Conservation (phyloP, 2,888 invertebrate genomes). For the Drosophila subquinaria region DNA sequence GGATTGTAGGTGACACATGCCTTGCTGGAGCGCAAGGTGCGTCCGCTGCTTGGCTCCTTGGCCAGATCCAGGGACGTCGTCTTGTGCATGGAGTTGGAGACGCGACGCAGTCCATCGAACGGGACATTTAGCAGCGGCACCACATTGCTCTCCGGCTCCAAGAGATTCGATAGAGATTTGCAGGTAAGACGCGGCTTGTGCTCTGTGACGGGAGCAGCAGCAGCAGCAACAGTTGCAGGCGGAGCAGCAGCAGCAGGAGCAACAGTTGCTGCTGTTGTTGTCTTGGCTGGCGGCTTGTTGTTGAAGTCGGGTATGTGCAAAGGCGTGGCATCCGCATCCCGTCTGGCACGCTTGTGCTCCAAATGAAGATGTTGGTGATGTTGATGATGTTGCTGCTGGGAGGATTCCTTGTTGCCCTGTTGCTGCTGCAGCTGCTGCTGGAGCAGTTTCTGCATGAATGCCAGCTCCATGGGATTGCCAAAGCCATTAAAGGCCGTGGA, state of each 20-base stretch:
- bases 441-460: slow-evolving; percentile 90
- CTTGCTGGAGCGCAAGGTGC: slow-evolving; percentile 68
- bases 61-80: slow-evolving; percentile 24
- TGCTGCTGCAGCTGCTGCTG: slow-evolving; percentile 86
- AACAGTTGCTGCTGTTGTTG: slow-evolving; percentile 12
- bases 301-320: slow-evolving; percentile 76
- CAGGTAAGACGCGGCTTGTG: slow-evolving; percentile 88
- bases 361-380: slow-evolving; percentile 28
- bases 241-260: slow-evolving; percentile 11
- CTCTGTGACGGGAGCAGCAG: slow-evolving; percentile 47
- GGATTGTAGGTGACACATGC: slow-evolving; percentile 67
- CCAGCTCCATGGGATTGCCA: slow-evolving; percentile 84
- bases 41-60: slow-evolving; percentile 56
- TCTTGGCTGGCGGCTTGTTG: slow-evolving; percentile 73
- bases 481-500: slow-evolving; percentile 58
- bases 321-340: slow-evolving; percentile 50
- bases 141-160: slow-evolving; percentile 86
- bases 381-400: slow-evolving; percentile 59
- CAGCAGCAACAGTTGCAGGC: slow-evolving; percentile 23
- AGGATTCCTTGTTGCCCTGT: slow-evolving; percentile 53
- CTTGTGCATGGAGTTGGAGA: slow-evolving; percentile 46
- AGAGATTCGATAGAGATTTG: slow-evolving; percentile 88
- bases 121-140: slow-evolving; percentile 69
- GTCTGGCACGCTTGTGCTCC: slow-evolving; percentile 65
- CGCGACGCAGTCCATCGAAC: slow-evolving; percentile 64